Evolutionary conservation across 2,797 vertebrate species (phyloP).

Genomic region (Fratercula arctica): DNA sequence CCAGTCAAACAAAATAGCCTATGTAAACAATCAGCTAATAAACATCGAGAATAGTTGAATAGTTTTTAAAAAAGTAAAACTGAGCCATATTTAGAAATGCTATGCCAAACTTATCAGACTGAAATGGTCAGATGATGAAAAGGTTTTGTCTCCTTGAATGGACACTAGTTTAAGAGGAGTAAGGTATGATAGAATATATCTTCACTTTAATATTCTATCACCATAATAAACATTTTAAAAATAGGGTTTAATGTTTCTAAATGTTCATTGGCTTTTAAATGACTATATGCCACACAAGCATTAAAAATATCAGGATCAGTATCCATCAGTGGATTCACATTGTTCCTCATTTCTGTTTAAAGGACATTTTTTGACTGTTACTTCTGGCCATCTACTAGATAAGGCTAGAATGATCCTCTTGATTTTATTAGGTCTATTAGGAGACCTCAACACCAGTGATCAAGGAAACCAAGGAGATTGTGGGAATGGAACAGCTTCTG

Average conservation of each 20-base stretch:
- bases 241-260: background rate
- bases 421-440: background rate
- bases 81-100: background rate
- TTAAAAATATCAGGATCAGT: background rate
- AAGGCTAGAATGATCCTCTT: background rate
- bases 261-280: background rate
- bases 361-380: background rate
- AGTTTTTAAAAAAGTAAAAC: rapidly evolving
- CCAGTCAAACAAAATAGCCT: background rate
- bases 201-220: background rate
- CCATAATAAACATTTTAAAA: background rate
- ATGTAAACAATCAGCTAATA: background rate
- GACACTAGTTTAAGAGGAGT: background rate
- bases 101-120: background rate
- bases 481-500: background rate
- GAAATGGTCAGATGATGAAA: background rate
- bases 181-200: background rate
- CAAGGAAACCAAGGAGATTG: background rate
- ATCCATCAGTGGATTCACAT: background rate
- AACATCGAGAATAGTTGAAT: background rate
- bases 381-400: background rate
- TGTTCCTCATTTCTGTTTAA: background rate
- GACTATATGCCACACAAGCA: background rate
- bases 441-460: background rate
- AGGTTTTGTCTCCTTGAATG: background rate